Evolutionary conservation across 2,797 vertebrate genomes (phyloP).

Genomic region (Leptodactylus fallax): DNA sequence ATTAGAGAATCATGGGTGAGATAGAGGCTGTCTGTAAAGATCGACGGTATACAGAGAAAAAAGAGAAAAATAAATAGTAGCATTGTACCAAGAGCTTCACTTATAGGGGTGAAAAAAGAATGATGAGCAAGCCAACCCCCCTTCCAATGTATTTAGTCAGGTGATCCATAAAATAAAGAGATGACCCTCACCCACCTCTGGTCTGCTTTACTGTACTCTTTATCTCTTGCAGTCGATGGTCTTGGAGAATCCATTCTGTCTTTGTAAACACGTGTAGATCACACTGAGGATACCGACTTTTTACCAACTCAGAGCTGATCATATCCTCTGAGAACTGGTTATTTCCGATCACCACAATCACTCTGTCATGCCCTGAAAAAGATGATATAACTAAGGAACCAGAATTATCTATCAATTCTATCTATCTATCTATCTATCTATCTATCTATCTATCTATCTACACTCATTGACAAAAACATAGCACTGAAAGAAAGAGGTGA

Average conservation of each 20-base stretch:
- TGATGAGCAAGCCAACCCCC: too few species aligned
- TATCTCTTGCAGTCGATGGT: not conserved
- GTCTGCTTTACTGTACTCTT: too few species aligned
- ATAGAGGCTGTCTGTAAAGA: not conserved
- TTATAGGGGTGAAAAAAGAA: too few species aligned
- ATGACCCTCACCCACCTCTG: too few species aligned
- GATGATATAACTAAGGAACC: not conserved
- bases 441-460: not conserved
- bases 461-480: too few species aligned
- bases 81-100: too few species aligned
- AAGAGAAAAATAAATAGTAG: too few species aligned
- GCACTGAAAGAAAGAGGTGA: too few species aligned
- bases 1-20: not conserved
- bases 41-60: too few species aligned
- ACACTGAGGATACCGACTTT: not conserved
- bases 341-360: not conserved
- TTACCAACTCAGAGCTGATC: not conserved
- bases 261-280: not conserved
- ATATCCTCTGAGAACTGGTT: not conserved
- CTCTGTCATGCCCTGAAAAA: not conserved
- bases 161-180: too few species aligned
- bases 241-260: not conserved
- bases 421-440: not conserved
- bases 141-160: too few species aligned
- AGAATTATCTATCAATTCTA: not conserved